phyloP scores from a whole-genome alignment of 2,888 invertebrate genomes.

The Stenchaetothrips biformis region DNA sequence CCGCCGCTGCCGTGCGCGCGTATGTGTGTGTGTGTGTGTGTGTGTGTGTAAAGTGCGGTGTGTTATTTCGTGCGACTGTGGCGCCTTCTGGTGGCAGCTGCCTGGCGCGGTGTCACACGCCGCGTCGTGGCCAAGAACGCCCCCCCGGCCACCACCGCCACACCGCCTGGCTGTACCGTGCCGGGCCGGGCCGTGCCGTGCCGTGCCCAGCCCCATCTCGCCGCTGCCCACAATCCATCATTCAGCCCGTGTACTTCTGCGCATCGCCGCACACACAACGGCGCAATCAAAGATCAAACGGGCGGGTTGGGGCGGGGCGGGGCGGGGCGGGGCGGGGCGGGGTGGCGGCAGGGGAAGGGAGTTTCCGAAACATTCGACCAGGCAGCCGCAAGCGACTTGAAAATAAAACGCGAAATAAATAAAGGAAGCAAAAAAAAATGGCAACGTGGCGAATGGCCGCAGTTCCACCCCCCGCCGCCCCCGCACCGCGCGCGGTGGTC shows the following conservation, averaged over 20 bases:
- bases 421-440: background rate
- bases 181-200: background rate
- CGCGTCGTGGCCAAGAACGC: no score
- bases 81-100: background rate
- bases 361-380: no score
- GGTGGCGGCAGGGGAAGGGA: background rate
- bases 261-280: slow-evolving; percentile 24
- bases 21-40: background rate
- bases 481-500: background rate
- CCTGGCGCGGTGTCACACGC: background rate
- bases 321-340: background rate
- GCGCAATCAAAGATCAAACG: slow-evolving; percentile 24
- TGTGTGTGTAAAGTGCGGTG: background rate
- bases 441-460: background rate
- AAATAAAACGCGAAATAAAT: background rate
- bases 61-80: slow-evolving; percentile 15
- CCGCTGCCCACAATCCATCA: slow-evolving; percentile 13
- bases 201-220: slow-evolving; percentile 1
- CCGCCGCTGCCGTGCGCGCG: background rate
- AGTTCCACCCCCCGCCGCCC: background rate
- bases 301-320: background rate
- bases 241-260: slow-evolving; percentile 22
- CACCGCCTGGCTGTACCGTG: background rate
- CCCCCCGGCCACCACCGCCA: no score
- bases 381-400: no score